phyloP scores from a whole-genome alignment of 2,113 vertebrate genomes.

The Phylloscopus whistleri region DNA sequence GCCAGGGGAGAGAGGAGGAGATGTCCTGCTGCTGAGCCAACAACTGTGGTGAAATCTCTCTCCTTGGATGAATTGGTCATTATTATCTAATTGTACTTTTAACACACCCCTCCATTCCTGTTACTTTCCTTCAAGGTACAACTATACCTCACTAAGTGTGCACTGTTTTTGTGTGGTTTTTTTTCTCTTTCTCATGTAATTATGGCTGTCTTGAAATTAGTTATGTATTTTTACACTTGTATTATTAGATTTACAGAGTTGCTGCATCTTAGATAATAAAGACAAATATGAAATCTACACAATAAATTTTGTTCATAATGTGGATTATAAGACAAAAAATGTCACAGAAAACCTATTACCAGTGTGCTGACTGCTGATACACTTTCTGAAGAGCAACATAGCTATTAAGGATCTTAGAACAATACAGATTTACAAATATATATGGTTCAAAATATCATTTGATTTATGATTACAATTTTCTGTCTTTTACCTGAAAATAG shows the following conservation, averaged over 20 bases:
- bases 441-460: background rate
- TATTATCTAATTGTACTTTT: background rate
- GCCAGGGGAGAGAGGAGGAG: background rate
- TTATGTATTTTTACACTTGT: background rate
- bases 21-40: background rate
- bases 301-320: background rate
- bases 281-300: background rate
- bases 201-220: background rate
- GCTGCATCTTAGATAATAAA: background rate
- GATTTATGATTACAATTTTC: background rate
- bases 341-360: background rate
- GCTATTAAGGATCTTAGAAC: background rate
- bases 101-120: background rate
- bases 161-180: fast-evolving
- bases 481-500: background rate
- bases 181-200: background rate
- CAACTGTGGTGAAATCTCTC: fast-evolving
- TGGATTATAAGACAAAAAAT: background rate
- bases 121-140: background rate
- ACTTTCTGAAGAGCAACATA: background rate
- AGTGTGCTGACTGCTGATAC: background rate
- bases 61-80: background rate
- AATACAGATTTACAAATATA: background rate
- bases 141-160: background rate
- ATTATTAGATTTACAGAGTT: background rate